A percentile compares a stretch with the other conserved stretches of the same genome.
phyloP scores from a whole-genome alignment of 53 echinoderm and acorn worm species.

The Astropecten irregularis region DNA sequence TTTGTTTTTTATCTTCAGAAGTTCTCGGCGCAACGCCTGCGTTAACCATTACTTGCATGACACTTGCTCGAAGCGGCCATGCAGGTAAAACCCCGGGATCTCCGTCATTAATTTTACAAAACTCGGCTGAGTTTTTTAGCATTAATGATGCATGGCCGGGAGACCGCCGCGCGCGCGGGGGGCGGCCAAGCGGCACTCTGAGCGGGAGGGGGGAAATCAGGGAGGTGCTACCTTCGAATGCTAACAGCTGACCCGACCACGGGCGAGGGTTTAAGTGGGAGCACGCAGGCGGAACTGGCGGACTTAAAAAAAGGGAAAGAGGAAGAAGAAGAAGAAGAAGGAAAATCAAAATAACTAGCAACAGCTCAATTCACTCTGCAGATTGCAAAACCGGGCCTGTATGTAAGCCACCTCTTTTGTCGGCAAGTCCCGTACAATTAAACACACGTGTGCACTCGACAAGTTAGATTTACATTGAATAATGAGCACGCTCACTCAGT shows the following conservation, averaged over 20 bases:
- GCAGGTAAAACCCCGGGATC: constrained; percentile 26
- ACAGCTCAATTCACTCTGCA: constrained; percentile 21
- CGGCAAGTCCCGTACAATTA: constrained; percentile 51
- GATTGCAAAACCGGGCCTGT: constrained; percentile 39
- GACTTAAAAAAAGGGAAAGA: not conserved
- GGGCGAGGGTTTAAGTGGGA: constrained; percentile 29
- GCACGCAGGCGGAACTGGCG: constrained; percentile 43
- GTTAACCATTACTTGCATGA: constrained; percentile 9
- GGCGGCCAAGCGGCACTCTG: too few relatives aligned
- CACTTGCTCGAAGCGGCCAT: not conserved
- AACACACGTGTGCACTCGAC: constrained; percentile 39
- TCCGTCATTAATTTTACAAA: constrained; percentile 46
- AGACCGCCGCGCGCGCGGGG: not conserved
- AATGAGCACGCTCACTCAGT: constrained; percentile 18
- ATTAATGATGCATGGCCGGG: constrained; percentile 33
- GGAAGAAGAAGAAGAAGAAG: too few relatives aligned
- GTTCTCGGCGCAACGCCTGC: not conserved
- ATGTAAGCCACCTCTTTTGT: not conserved
- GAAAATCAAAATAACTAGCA: too few relatives aligned
- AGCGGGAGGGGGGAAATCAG: not conserved
- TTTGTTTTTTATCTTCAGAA: too few relatives aligned
- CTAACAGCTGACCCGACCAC: constrained; percentile 43
- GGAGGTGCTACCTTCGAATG: constrained; percentile 45
- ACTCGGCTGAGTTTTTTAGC: constrained; percentile 23
- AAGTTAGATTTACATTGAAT: constrained; percentile 33